Conservation (phyloP, 1,140 invertebrate genomes). For the Drusus annulatus region DNA sequence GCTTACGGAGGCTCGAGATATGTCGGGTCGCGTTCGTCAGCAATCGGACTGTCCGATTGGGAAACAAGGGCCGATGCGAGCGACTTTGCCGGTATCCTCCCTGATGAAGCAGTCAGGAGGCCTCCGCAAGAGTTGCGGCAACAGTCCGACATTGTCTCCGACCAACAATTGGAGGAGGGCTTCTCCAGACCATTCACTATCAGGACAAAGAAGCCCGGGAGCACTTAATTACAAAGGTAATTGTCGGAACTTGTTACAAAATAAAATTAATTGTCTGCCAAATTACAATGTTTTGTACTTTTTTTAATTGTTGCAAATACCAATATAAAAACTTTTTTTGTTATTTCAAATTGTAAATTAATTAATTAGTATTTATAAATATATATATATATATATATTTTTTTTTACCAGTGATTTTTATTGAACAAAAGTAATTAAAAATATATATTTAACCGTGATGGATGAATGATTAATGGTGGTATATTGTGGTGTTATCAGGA, state of each 20-base stretch:
- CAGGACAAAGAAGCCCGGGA: slow-evolving; percentile 81
- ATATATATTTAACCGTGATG: too few relatives aligned
- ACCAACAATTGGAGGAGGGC: slow-evolving; percentile 76
- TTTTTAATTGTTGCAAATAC: slow-evolving; percentile 8
- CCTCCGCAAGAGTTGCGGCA: slow-evolving; percentile 75
- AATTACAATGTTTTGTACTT: not conserved
- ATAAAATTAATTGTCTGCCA: too few relatives aligned
- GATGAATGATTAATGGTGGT: not conserved
- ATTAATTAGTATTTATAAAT: too few relatives aligned
- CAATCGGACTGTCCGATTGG: slow-evolving; percentile 78
- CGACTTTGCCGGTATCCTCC: slow-evolving; percentile 81
- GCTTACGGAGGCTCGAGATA: slow-evolving; percentile 60
- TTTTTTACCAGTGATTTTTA: too few relatives aligned
- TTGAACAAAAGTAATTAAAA: too few relatives aligned
- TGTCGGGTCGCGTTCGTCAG: slow-evolving; percentile 78
- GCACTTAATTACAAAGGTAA: slow-evolving; percentile 80
- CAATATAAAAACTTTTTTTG: too few relatives aligned
- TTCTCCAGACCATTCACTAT: slow-evolving; percentile 78
- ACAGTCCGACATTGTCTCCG: slow-evolving; percentile 77
- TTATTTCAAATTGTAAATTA: too few relatives aligned
- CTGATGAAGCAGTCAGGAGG: slow-evolving; percentile 76
- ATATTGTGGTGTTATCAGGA: slow-evolving; percentile 62
- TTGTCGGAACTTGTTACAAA: too few relatives aligned
- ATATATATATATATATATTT: too few relatives aligned
- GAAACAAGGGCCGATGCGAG: slow-evolving; percentile 81